Conservation (phyloP, 1,140 invertebrate genomes). For the Agrilus planipennis region DNA sequence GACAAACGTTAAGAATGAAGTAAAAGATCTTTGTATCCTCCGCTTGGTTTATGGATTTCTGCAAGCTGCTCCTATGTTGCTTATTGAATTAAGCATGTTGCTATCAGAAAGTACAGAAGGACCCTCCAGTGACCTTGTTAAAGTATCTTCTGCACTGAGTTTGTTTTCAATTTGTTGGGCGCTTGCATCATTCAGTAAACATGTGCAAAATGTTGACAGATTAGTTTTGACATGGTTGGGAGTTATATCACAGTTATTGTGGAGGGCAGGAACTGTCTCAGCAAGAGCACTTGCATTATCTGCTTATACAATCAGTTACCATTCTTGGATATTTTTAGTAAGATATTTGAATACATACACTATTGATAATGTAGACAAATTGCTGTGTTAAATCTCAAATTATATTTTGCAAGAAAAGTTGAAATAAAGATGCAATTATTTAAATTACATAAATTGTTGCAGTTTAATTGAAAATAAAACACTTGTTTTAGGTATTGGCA, state of each 20-base stretch:
- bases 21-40: constrained; percentile 58
- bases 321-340: constrained; percentile 72
- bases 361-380: too few species aligned
- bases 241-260: constrained; percentile 72
- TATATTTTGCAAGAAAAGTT: too few species aligned
- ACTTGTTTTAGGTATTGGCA: too few species aligned
- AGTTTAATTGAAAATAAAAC: too few species aligned
- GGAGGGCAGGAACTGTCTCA: constrained; percentile 76
- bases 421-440: too few species aligned
- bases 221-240: constrained; percentile 80
- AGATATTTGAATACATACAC: too few species aligned
- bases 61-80: constrained; percentile 75
- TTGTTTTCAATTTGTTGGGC: constrained; percentile 83
- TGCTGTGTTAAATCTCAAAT: too few species aligned
- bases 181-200: constrained; percentile 80
- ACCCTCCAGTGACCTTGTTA: constrained; percentile 61
- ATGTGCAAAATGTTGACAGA: constrained; percentile 71
- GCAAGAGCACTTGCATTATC: constrained; percentile 68
- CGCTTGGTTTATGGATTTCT: constrained; percentile 77
- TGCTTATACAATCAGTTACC: constrained; percentile 75
- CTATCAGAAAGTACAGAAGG: constrained; percentile 41
- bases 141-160: constrained; percentile 69
- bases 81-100: constrained; percentile 65
- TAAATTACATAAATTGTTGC: too few species aligned
- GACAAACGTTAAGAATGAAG: constrained; percentile 70